Conservation (phyloP, 2,888 invertebrate species). For the Polia nebulosa region DNA sequence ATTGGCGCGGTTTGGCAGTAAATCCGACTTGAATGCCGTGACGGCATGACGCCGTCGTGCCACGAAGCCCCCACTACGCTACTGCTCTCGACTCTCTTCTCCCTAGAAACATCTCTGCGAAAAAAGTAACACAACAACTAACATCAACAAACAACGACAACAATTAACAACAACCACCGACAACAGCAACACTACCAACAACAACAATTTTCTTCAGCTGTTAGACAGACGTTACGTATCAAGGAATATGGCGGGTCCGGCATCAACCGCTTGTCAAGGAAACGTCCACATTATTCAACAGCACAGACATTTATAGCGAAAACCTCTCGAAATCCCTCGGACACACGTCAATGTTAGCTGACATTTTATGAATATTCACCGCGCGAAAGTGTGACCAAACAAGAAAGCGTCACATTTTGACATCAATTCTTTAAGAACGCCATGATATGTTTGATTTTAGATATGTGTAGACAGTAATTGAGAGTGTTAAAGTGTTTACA, state of each 20-base stretch:
- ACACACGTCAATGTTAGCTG: conserved; percentile 22
- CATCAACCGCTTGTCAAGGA: conserved; percentile 17
- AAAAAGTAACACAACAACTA: too few species aligned
- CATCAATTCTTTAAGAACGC: conserved; percentile 39
- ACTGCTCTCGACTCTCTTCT: too few species aligned
- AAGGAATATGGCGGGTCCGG: conserved; percentile 14
- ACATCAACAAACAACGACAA: too few species aligned
- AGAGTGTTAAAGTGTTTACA: conserved; percentile 48
- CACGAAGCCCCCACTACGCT: too few species aligned
- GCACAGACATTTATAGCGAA: conserved; percentile 35
- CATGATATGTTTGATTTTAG: conserved; percentile 47
- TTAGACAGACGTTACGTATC: not conserved
- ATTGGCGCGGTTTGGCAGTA: too few species aligned
- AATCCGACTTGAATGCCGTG: too few species aligned
- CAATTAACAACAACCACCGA: too few species aligned
- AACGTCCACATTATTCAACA: conserved; percentile 50
- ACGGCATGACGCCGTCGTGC: too few species aligned
- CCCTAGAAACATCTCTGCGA: too few species aligned
- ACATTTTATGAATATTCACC: conserved; percentile 57
- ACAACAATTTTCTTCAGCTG: not conserved
- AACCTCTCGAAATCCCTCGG: conserved; percentile 32
- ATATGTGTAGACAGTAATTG: conserved; percentile 40
- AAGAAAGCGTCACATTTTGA: conserved; percentile 52
- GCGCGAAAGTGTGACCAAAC: conserved; percentile 52
- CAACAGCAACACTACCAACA: too few species aligned